Conservation (phyloP, 1,140 invertebrate genomes). For the Pteromalus puparum region DNA sequence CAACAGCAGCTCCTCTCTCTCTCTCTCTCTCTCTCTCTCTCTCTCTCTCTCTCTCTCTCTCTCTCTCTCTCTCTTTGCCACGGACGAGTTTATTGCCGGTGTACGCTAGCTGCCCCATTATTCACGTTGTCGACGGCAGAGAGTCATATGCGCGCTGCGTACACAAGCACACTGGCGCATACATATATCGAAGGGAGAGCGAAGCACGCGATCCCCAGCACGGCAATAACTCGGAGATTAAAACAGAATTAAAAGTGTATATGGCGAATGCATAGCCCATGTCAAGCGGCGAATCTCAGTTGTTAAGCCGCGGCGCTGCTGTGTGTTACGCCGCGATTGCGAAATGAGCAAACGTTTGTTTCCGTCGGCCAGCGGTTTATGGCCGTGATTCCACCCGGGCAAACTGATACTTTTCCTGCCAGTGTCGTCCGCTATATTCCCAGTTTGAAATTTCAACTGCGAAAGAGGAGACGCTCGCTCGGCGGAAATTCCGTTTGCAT, state of each 20-base stretch:
- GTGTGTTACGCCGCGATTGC: conserved; percentile 51
- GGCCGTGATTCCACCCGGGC: conserved; percentile 19
- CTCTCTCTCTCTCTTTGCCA: background rate
- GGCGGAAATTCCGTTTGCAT: too few species aligned
- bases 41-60: background rate
- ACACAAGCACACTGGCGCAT: too few species aligned
- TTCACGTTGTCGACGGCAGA: conserved; percentile 57
- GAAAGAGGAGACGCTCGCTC: too few species aligned
- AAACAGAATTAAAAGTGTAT: conserved; percentile 74
- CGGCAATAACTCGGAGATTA: conserved; percentile 74
- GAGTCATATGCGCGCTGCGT: conserved; percentile 52
- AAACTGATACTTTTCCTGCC: conserved; percentile 25
- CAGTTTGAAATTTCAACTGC: too few species aligned
- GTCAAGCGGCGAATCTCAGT: conserved; percentile 67
- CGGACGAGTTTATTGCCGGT: conserved; percentile 52
- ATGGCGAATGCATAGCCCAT: conserved; percentile 67
- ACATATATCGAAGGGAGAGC: conserved; percentile 47
- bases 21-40: background rate
- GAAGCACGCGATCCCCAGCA: conserved; percentile 56
- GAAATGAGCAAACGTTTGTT: conserved; percentile 56
- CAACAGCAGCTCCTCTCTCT: conserved; percentile 5
- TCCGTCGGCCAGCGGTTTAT: conserved; percentile 10
- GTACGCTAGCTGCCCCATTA: conserved; percentile 57
- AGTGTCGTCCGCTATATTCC: too few species aligned
- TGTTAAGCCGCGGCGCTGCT: conserved; percentile 57